These are phyloP conservation scores for Tylochromis polylepis DNA, from an alignment of 2,113 vertebrate genomes.

Conservation along the genomic window DNA sequence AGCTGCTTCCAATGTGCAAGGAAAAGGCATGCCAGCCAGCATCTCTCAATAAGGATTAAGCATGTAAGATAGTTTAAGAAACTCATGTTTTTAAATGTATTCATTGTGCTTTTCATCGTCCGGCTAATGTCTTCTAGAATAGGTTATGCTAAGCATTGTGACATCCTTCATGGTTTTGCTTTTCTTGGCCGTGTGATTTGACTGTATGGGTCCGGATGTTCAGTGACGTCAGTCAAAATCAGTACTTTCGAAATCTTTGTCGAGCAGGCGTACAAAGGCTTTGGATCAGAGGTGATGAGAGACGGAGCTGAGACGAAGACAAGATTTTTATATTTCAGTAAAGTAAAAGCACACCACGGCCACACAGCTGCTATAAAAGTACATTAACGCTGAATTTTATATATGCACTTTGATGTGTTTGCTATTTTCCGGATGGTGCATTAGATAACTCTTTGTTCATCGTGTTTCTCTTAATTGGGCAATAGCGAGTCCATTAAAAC, in stretches of 20 bases:
- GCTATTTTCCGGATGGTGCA: not conserved
- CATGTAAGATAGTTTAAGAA: not conserved
- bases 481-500: constrained; percentile 34
- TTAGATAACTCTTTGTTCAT: constrained; percentile 21
- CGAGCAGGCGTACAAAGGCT: not conserved
- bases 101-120: not conserved
- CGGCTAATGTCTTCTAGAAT: not conserved
- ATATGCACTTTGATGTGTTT: constrained; percentile 23
- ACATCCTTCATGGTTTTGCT: not conserved
- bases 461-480: not conserved
- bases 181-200: not conserved
- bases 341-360: not conserved
- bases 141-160: not conserved
- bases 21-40: not conserved
- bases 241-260: not conserved
- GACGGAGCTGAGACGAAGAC: not conserved
- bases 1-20: not conserved
- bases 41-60: not conserved
- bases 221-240: not conserved
- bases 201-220: not conserved
- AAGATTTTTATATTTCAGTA: not conserved
- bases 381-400: not conserved
- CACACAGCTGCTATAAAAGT: not conserved
- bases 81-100: not conserved
- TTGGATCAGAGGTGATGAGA: not conserved